Evolutionary conservation across 2,113 vertebrate genomes (phyloP).

Genomic region (Panthera leo): DNA sequence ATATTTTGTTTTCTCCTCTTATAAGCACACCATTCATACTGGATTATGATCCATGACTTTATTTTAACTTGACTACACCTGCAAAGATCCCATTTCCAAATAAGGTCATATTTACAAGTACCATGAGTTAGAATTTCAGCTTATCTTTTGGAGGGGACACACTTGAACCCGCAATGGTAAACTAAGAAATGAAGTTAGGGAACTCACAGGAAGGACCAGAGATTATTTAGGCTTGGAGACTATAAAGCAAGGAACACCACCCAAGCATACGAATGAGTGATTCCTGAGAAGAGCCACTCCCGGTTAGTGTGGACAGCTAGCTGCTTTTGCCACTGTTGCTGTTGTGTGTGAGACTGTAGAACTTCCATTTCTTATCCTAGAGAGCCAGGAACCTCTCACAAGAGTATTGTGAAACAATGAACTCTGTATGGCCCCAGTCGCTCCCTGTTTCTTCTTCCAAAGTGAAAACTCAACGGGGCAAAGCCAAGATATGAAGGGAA

Average conservation of each 20-base stretch:
- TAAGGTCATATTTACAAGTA: neutral
- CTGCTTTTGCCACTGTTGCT: neutral
- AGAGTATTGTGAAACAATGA: neutral
- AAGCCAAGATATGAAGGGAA: neutral
- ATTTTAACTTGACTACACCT: neutral
- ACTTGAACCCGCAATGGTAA: neutral
- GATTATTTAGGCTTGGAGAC: neutral
- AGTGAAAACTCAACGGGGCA: neutral
- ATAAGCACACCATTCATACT: neutral
- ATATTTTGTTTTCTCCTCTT: neutral
- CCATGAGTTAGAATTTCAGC: neutral
- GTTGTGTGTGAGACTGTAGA: neutral
- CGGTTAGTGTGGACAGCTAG: neutral
- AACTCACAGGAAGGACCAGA: neutral
- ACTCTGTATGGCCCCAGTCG: neutral
- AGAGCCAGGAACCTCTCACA: neutral
- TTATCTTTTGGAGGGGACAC: neutral
- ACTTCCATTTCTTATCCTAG: neutral
- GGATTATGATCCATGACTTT: neutral
- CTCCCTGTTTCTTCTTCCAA: neutral
- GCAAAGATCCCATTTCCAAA: neutral
- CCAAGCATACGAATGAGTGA: neutral
- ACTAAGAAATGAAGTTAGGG: neutral
- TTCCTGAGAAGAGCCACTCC: neutral
- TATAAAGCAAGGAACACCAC: neutral